Conservation (phyloP, 2,888 invertebrate species). For the Crepidodera aurea region DNA sequence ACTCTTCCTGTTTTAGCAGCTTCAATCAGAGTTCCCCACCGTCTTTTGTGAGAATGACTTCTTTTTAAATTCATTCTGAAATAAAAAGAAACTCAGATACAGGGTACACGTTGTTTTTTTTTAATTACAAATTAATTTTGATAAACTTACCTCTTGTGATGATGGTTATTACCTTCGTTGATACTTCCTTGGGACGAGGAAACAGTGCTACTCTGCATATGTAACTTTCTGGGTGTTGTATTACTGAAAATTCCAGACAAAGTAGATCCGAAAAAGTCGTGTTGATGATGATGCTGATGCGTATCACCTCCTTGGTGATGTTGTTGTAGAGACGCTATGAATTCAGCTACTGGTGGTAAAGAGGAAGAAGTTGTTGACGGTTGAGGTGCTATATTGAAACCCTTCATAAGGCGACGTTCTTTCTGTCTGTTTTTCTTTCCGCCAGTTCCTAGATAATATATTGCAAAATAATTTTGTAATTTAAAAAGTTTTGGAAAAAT, state of each 20-base stretch:
- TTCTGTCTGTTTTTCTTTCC: slow-evolving; percentile 94
- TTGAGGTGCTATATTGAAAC: slow-evolving; percentile 87
- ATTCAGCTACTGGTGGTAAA: slow-evolving; percentile 80
- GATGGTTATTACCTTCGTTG: slow-evolving; percentile 56
- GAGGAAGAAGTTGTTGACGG: slow-evolving; percentile 68
- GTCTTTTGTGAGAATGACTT: slow-evolving; percentile 73
- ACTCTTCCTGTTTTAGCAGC: slow-evolving; percentile 82
- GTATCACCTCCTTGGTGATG: slow-evolving; percentile 60
- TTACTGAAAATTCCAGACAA: slow-evolving; percentile 72
- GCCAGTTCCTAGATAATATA: slow-evolving; percentile 71
- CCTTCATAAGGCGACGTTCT: slow-evolving; percentile 92
- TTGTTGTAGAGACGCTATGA: slow-evolving; percentile 77
- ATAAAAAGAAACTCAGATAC: no score
- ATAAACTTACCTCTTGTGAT: slow-evolving; percentile 37
- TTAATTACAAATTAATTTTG: no score
- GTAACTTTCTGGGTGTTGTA: slow-evolving; percentile 64
- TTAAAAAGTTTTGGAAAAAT: no score
- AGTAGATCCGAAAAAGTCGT: slow-evolving; percentile 74
- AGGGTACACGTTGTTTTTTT: no score
- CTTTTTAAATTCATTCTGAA: slow-evolving; percentile 62
- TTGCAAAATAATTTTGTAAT: no score
- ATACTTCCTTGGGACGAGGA: slow-evolving; percentile 61
- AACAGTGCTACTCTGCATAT: slow-evolving; percentile 60
- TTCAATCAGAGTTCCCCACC: slow-evolving; percentile 87
- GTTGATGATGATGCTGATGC: slow-evolving; percentile 63